A percentile compares a stretch with the other conserved stretches of the same genome.
Evolutionary conservation across 2,888 invertebrate species (phyloP).

Genomic region (Rhopalosiphum nymphaeae): DNA sequence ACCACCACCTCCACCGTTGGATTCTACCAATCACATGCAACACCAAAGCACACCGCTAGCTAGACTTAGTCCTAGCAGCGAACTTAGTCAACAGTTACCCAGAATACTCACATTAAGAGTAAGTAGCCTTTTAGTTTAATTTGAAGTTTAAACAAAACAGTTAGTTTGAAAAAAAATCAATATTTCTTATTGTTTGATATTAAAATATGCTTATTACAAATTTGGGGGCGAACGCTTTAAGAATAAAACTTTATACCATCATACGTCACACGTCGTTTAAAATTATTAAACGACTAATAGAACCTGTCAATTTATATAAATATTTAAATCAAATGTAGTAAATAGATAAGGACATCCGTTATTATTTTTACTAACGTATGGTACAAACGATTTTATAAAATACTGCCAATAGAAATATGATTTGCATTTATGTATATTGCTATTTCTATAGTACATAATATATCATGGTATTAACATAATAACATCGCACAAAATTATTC

Average conservation of each 20-base stretch:
- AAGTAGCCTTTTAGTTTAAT: conserved; percentile 36
- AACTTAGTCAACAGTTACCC: conserved; percentile 90
- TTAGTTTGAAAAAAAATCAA: background rate
- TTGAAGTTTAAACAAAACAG: background rate
- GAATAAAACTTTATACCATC: background rate
- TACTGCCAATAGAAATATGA: background rate
- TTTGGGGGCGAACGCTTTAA: background rate
- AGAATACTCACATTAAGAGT: conserved; percentile 84
- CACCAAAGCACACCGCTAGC: conserved; percentile 93
- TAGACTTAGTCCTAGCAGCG: conserved; percentile 90
- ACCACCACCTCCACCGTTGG: conserved; percentile 69
- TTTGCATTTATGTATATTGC: background rate
- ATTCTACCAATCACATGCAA: conserved; percentile 71
- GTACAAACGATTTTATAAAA: background rate
- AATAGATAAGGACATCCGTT: background rate
- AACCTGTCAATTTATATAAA: background rate
- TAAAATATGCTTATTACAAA: background rate
- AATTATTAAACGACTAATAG: background rate
- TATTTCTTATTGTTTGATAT: background rate
- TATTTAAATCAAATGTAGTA: background rate
- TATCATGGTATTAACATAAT: background rate
- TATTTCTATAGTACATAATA: background rate
- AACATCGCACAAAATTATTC: background rate
- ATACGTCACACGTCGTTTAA: background rate
- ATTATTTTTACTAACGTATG: background rate